Conservation (phyloP, 2,113 vertebrate species). For the Eubucco bourcierii region DNA sequence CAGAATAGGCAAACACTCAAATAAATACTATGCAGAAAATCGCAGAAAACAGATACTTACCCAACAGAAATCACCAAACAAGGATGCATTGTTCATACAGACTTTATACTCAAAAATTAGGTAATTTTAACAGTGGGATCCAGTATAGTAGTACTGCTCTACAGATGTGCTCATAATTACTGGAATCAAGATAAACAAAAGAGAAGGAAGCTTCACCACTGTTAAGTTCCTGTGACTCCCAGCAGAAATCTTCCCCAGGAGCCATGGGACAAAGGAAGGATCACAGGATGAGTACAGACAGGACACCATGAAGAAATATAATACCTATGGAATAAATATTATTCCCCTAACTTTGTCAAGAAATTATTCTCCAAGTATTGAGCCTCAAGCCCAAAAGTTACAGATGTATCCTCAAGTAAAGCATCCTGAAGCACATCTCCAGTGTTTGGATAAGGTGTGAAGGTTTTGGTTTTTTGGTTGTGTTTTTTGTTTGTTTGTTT, state of each 20-base stretch:
- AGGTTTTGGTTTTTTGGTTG: neutral
- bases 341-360: neutral
- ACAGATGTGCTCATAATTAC: neutral
- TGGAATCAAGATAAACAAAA: neutral
- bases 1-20: conserved; percentile 5
- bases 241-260: neutral
- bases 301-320: neutral
- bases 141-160: neutral
- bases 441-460: neutral
- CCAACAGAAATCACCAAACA: neutral
- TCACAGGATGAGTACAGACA: neutral
- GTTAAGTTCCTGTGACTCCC: neutral
- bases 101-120: neutral
- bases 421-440: neutral
- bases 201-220: neutral
- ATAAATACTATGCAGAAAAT: neutral
- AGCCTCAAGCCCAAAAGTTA: neutral
- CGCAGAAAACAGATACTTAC: conserved; percentile 26
- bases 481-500: too few relatives aligned
- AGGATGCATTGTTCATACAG: neutral
- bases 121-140: neutral
- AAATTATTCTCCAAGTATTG: neutral
- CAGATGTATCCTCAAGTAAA: neutral
- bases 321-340: neutral
- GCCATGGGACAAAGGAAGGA: neutral